Evolutionary conservation across 92 coral and sea anemone genomes (phyloP).

Genomic region (Ricordea florida): DNA sequence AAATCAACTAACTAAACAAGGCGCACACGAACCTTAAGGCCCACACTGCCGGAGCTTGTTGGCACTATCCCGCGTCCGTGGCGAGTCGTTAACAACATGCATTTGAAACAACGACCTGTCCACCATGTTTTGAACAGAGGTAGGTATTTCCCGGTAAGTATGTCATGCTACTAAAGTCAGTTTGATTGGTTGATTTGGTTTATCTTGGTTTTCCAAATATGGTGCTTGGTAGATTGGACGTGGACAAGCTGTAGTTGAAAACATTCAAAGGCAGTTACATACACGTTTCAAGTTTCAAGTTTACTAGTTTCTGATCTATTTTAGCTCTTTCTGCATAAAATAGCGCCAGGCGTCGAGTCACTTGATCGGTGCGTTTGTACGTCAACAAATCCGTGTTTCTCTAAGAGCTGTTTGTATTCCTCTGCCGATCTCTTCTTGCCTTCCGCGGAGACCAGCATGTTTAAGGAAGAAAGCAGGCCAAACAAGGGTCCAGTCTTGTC

Average conservation of each 20-base stretch:
- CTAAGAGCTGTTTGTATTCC: background rate
- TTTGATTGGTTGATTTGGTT: no score
- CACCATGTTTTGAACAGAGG: no score
- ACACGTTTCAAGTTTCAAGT: background rate
- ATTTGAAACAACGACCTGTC: no score
- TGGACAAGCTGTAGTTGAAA: background rate
- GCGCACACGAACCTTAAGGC: no score
- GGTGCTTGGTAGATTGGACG: no score
- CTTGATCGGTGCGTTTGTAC: conserved; percentile 2
- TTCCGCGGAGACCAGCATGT: background rate
- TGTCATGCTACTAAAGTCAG: no score
- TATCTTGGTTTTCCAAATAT: no score
- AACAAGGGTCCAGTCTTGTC: background rate
- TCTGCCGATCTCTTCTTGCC: background rate
- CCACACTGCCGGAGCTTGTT: no score
- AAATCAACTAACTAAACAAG: conserved; percentile 38
- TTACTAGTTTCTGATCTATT: background rate
- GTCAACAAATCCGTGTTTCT: background rate
- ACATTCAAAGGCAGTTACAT: background rate
- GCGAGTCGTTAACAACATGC: no score
- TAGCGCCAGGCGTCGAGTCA: conserved; percentile 22
- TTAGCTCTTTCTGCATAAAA: conserved; percentile 63
- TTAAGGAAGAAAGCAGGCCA: background rate
- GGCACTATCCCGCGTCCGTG: no score
- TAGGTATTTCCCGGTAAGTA: no score